Base-by-base conservation (phyloP, 2,113 vertebrate species). In the Archocentrus centrarchus region DNA sequence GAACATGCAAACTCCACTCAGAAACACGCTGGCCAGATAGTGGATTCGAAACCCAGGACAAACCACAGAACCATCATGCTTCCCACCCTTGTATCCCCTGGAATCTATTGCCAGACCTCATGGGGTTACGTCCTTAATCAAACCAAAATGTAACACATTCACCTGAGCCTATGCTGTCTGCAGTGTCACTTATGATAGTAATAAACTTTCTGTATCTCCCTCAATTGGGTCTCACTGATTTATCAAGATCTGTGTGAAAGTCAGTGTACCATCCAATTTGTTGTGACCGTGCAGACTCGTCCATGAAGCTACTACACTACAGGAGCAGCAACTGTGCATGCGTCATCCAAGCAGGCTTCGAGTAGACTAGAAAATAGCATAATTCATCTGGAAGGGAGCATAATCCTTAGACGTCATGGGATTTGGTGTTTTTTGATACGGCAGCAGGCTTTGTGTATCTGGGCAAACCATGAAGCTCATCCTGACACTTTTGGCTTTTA, bases 331-430 rank as follows among this genome's bases (percentile, higher is more conserved):
- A 73, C 27, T 73, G 68, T 55, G 47, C 68, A 55, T 18, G 3
- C 24, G 11, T 73, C 27, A 73, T 50, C 47, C 53, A 73, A 35
- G 11, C 32, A 55, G 47, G 27, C 11, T n/a, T 53, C 27, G 0
- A 32, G 27, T 73, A 73, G 68, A 55, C 68, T 55, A 55, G 18
- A 55, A 73, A 73, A 73, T 55, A 73, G 27, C 68, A 73, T n/a
- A 53, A 70, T 44, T 70, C 66, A 70, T 70, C 66, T 53, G 13
- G 44, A 47, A 47, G 44, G 13, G 13, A 47, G 44, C 13, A 14
- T 47, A 73, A 73, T 73, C 68, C 32, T 73, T 73, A 53, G 44
- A 53, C 53, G 15, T 73, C 27, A 73, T 73, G 68, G 68, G 47
- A 73, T 73, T 35, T 73, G 41, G 18, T 53, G 27, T 73, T 73